Conservation (phyloP, 2,113 vertebrate species). For the Noturus placidus region DNA sequence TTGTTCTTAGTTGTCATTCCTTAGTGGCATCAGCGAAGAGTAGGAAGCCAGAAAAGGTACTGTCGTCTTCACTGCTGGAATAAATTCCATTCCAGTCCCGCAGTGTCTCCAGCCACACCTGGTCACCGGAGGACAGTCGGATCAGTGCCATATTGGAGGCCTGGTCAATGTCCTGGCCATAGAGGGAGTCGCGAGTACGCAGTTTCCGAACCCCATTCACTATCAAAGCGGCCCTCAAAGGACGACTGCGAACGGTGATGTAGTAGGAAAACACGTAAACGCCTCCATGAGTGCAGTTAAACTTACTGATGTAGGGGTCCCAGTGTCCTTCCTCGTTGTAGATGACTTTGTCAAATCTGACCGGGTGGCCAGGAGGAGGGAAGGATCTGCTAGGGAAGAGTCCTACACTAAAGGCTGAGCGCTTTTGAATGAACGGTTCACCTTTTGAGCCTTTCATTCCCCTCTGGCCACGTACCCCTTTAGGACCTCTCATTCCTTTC, state of each 20-base stretch:
- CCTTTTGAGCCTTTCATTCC: constrained; percentile 82
- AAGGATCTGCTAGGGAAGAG: constrained; percentile 85
- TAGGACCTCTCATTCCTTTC: constrained; percentile 81
- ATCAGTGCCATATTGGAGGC: constrained; percentile 85
- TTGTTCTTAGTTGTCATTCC: constrained; percentile 25
- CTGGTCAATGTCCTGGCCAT: constrained; percentile 92
- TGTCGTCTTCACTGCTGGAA: constrained; percentile 87
- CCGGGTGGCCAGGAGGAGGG: constrained; percentile 82
- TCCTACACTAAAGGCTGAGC: constrained; percentile 86
- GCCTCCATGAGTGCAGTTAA: constrained; percentile 82
- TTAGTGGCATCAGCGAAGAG: constrained; percentile 77
- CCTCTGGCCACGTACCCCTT: constrained; percentile 76
- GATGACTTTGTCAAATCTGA: constrained; percentile 87
- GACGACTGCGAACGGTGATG: constrained; percentile 84
- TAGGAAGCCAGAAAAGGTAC: constrained; percentile 90
- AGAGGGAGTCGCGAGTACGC: constrained; percentile 85
- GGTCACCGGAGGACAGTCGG: constrained; percentile 79
- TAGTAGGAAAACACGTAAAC: constrained; percentile 89
- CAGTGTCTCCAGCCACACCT: constrained; percentile 90
- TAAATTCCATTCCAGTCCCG: constrained; percentile 93
- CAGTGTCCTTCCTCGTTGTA: constrained; percentile 85
- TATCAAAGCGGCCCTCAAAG: constrained; percentile 81
- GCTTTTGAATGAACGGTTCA: constrained; percentile 53
- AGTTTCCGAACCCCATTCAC: constrained; percentile 78
- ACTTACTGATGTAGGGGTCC: constrained; percentile 79